Evolutionary conservation across 2,797 vertebrate genomes (phyloP), one percentile per base, ranked within the genome.

Genomic region (Okamejei kenojei): DNA sequence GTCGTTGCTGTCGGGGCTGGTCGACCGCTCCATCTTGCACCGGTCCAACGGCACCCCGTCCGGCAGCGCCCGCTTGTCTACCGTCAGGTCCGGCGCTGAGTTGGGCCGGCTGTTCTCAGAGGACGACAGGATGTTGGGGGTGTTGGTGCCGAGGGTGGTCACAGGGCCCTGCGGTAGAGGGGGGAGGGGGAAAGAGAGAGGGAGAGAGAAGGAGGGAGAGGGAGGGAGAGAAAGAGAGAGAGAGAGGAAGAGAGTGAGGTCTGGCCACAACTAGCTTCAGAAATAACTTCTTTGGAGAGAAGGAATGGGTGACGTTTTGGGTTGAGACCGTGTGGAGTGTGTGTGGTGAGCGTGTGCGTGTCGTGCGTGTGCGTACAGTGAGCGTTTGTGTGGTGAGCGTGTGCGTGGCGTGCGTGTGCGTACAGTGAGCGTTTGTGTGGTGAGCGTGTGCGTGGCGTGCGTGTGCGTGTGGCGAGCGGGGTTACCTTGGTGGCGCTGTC

Each of bases 1-100:
- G 96, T 99, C 99, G 0, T 99, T 99, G 96, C 99, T 99, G 94
- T 99, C 99, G 0, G 99, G 99, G 95, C 98, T 99, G 95, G 98
- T 96, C 54, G 98, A 99, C 26, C 97, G 95, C 94, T 98, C 98
- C 0, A 96, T 95, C 93, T 97, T 96, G 58, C 96, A 95, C 21
- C 96, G 95, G 2, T 95, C 95, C 0, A 95, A 94, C 86, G 96
- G 94, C 3, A 97, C 96, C 0, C 97, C 94, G 0, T 94, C 93
- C 0, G 94, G 93, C 2, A 32, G 9, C 0, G 95, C 93, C 26
- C 96, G 96, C 21, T 96, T 97, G 94, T 99, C 98, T 0, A 97
- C 95, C 0, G 96, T 96, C 19, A 97, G 95, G 93, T 98, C 96
- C 0, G 98, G 98, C 0, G 98, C 98, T 0, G 98, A 99, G 93